A percentile compares a stretch with the other conserved stretches of the same genome.
phyloP scores from a whole-genome alignment of 1,140 invertebrate genomes.

The Tribolium madens region DNA sequence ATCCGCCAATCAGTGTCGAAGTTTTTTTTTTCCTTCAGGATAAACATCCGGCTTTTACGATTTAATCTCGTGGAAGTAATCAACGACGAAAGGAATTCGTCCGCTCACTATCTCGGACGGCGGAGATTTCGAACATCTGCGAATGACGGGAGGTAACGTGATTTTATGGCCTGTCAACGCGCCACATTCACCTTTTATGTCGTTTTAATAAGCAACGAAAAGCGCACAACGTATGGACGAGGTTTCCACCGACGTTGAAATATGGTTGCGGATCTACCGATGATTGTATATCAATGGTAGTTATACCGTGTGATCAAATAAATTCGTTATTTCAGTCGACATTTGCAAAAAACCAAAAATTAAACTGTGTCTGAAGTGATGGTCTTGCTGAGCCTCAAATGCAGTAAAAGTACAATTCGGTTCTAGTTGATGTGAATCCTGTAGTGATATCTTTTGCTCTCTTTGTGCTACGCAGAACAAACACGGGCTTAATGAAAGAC shows the following conservation, averaged over 20 bases:
- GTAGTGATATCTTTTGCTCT: not conserved
- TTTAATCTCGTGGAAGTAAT: slow-evolving; percentile 35
- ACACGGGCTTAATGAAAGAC: slow-evolving; percentile 16
- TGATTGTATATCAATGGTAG: too few species aligned
- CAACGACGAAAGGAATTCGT: slow-evolving; percentile 22
- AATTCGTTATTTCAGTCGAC: too few species aligned
- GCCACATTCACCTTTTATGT: not conserved
- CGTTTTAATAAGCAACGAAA: slow-evolving; percentile 3
- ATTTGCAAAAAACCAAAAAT: too few species aligned
- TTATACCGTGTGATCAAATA: too few species aligned
- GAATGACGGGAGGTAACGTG: slow-evolving; percentile 3
- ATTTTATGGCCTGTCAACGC: slow-evolving; percentile 28
- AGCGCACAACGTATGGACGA: not conserved
- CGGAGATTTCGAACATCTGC: slow-evolving; percentile 12
- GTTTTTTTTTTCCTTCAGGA: slow-evolving; percentile 8
- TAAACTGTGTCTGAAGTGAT: not conserved
- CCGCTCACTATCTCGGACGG: slow-evolving; percentile 28
- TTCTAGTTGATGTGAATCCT: too few species aligned
- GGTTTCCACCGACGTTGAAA: not conserved
- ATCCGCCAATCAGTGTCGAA: slow-evolving; percentile 23
- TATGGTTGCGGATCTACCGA: not conserved
- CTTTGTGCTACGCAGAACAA: not conserved
- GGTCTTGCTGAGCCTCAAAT: not conserved
- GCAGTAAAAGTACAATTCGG: not conserved
- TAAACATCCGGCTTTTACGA: slow-evolving; percentile 34